Base-by-base conservation (phyloP, 2,797 vertebrate genomes). In the Chanos chanos region DNA sequence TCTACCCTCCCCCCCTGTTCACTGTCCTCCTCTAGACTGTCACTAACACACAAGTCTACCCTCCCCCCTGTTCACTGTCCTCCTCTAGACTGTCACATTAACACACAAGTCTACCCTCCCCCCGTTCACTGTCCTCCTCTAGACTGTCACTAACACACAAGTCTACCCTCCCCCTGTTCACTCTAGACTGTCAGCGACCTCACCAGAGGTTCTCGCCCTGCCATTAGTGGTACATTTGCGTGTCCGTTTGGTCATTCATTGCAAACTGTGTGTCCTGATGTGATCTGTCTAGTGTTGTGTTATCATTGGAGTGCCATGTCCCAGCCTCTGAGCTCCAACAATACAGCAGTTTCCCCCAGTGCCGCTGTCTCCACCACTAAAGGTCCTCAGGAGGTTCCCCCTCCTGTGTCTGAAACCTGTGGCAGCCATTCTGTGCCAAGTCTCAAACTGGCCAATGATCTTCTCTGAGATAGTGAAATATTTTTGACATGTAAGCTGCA, bases 191-290 rank as follows among this genome's bases (percentile, higher is more conserved):
- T n/a, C n/a, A n/a, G n/a, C n/a, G n/a, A n/a, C n/a, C n/a, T n/a
- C n/a, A n/a, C n/a, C n/a, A n/a, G n/a, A n/a, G n/a, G n/a, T 21
- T 58, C 31, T 44, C 33, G 30, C 28, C 12, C 24, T 36, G 30
- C 59, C 39, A 54, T 34, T 54, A n/a, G 22, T 60, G 45, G 24
- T 12, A 6, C n/a, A 18, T 22, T 41, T 39, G 12, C 25, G 58
- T 49, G 57, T 48, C 66, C 58, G 63, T 28, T 53, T 47, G 24
- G 21, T 53, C 73, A 70, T 74, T 76, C 64, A 52, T 77, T 70
- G 51, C 39, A 50, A 41, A 33, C 56, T 33, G 48, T 55, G 70
- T 64, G 31, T 66, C 71, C 53, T 22, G 31, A 54, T 31, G 69
- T 37, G 62, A 45, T 64, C 66, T 59, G 24, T 66, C 58, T 71